These are phyloP conservation scores for Anser brachyrhynchus DNA, from an alignment of 2,113 vertebrate species.

Conservation along the genomic window DNA sequence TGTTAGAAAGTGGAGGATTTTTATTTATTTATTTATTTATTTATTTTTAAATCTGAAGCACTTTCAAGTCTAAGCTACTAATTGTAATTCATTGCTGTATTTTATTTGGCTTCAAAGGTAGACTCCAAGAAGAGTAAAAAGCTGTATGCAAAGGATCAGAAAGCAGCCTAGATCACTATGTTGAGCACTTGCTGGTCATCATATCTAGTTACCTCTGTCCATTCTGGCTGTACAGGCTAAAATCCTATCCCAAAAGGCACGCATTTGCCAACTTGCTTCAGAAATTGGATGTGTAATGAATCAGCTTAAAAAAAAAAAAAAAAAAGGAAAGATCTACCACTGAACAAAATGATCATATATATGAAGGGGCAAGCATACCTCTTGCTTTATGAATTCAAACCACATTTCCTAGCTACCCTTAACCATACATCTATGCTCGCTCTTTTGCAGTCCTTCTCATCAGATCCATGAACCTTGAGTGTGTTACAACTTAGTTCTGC, in stretches of 20 bases:
- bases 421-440: not conserved
- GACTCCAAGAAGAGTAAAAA: not conserved
- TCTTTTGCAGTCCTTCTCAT: not conserved
- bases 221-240: not conserved
- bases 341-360: not conserved
- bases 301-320: not conserved
- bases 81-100: not conserved
- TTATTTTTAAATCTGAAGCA: not conserved
- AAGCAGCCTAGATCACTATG: not conserved
- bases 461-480: not conserved
- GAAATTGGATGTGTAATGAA: not conserved
- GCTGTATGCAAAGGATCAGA: not conserved
- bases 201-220: not conserved
- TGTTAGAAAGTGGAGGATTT: not conserved
- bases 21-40: not conserved
- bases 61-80: not conserved
- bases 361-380: not conserved
- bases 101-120: not conserved
- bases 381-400: conserved; percentile 8
- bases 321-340: not conserved
- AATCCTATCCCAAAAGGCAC: not conserved
- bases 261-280: not conserved
- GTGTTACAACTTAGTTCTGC: not conserved
- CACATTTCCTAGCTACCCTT: not conserved
- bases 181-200: not conserved